phyloP scores from a whole-genome alignment of 2,113 vertebrate genomes.

The Eclectus roratus region DNA sequence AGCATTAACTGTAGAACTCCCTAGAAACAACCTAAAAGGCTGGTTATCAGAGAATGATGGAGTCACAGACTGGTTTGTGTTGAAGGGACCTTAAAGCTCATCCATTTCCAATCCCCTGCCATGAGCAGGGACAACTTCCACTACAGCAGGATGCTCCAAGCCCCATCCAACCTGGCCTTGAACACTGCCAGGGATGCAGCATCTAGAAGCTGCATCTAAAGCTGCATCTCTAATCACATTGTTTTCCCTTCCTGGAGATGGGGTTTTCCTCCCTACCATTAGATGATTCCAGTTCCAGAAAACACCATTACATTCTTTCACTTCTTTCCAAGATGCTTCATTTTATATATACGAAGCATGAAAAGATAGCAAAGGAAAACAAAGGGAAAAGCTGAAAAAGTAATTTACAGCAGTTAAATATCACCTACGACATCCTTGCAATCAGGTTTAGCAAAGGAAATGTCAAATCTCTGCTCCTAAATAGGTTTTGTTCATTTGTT shows the following conservation, averaged over 20 bases:
- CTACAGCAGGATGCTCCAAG: background rate
- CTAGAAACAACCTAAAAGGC: fast-evolving
- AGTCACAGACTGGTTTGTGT: background rate
- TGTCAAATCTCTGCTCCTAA: background rate
- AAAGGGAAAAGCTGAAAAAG: background rate
- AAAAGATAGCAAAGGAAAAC: background rate
- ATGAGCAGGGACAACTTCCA: background rate
- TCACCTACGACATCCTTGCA: background rate
- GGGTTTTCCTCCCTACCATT: background rate
- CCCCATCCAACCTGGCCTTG: background rate
- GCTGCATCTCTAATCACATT: background rate
- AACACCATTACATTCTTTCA: fast-evolving
- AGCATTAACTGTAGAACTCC: background rate
- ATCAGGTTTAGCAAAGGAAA: background rate
- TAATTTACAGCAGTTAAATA: background rate
- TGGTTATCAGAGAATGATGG: background rate
- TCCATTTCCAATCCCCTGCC: background rate
- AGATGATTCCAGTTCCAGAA: background rate
- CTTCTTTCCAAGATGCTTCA: background rate
- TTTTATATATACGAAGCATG: background rate
- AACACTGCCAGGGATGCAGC: background rate
- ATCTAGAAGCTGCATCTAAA: background rate
- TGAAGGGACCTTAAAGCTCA: background rate
- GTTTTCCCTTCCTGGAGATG: background rate
- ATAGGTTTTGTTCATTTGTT: background rate